Evolutionary conservation across 2,797 vertebrate species (phyloP).

Genomic region (Leptodactylus fallax): DNA sequence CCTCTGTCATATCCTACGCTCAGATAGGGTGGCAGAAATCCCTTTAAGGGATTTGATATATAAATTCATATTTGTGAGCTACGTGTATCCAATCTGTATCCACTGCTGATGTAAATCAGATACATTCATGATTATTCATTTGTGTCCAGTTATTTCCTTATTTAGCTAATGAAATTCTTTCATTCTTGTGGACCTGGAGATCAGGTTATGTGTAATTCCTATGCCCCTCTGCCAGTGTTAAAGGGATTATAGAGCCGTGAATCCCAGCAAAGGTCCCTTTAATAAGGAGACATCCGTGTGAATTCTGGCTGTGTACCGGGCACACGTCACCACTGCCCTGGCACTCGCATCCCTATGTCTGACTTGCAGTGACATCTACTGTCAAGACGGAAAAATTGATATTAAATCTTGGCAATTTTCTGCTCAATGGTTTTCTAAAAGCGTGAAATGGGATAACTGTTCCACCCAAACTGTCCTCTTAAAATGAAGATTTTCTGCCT

Average conservation of each 20-base stretch:
- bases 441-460: conserved; percentile 59
- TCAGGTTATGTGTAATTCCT: not conserved
- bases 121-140: not conserved
- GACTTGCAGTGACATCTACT: conserved; percentile 56
- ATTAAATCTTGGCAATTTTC: conserved; percentile 52
- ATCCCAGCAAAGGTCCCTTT: not conserved
- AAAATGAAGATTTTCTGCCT: conserved; percentile 35
- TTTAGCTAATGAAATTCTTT: not conserved
- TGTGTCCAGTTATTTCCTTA: not conserved
- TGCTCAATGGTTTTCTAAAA: conserved; percentile 47
- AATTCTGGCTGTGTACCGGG: not conserved
- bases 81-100: no score
- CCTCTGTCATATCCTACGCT: no score
- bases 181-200: not conserved
- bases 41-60: no score
- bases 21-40: no score
- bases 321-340: not conserved
- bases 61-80: not conserved
- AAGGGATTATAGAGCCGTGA: not conserved
- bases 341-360: not conserved
- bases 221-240: not conserved
- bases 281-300: conserved; percentile 7
- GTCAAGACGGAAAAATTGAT: conserved; percentile 2
- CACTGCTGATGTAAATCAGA: no score
- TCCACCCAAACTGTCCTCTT: conserved; percentile 41